phyloP scores from a whole-genome alignment of 2,888 invertebrate genomes.

The Agrypnus murinus region DNA sequence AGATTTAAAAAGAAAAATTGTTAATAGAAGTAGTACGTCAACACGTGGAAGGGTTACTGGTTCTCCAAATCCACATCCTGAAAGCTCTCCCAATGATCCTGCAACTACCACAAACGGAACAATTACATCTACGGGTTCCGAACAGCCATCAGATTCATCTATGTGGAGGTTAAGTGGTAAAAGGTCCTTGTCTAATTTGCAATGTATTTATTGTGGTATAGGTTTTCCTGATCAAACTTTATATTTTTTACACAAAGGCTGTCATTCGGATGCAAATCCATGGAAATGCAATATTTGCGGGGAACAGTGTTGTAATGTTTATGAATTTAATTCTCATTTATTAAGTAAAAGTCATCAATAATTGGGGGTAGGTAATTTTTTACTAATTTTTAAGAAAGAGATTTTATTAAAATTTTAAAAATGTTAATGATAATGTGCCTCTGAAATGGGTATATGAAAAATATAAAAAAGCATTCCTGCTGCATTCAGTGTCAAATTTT shows the following conservation, averaged over 20 bases:
- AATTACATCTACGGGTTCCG: slow-evolving; percentile 84
- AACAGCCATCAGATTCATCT: slow-evolving; percentile 71
- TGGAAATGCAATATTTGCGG: slow-evolving; percentile 99
- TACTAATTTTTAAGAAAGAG: neutral
- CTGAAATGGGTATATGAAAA: neutral
- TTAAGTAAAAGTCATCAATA: slow-evolving; percentile 92
- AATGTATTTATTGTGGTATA: slow-evolving; percentile 94
- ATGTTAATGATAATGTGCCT: neutral
- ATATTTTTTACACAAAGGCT: slow-evolving; percentile 97
- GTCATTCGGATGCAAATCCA: slow-evolving; percentile 97
- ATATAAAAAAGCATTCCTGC: neutral
- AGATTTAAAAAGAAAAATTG: slow-evolving; percentile 87
- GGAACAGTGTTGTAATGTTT: slow-evolving; percentile 94
- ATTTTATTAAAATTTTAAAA: neutral
- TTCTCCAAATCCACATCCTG: slow-evolving; percentile 69
- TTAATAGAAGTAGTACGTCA: slow-evolving; percentile 76
- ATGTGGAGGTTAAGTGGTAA: slow-evolving; percentile 69
- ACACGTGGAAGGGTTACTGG: slow-evolving; percentile 69
- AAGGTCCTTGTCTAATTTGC: slow-evolving; percentile 76
- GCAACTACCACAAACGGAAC: slow-evolving; percentile 76
- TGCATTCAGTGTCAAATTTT: neutral
- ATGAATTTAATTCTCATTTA: slow-evolving; percentile 97
- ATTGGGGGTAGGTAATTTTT: slow-evolving; percentile 15
- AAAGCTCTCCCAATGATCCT: slow-evolving; percentile 71
- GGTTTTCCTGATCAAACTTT: slow-evolving; percentile 96